Evolutionary conservation across 2,888 invertebrate species (phyloP).

Genomic region (Oasisia sp.): DNA sequence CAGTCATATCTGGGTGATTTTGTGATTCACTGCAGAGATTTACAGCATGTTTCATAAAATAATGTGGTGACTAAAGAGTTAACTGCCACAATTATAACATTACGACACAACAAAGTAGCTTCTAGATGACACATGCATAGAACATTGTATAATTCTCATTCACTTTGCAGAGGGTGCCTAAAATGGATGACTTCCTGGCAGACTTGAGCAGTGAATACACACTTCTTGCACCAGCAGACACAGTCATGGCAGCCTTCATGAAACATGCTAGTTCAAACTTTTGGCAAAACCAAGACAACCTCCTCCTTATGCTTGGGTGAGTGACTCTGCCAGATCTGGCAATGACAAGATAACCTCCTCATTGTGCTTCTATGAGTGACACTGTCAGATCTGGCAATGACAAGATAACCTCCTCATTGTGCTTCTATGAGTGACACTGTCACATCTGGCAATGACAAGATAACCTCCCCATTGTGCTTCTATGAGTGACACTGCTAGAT

Average conservation of each 20-base stretch:
- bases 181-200: conserved; percentile 40
- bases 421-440: no score
- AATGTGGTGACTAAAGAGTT: no score
- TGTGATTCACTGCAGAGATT: no score
- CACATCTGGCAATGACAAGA: background rate
- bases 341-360: background rate
- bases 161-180: background rate
- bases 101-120: no score
- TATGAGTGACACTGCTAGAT: background rate
- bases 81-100: no score
- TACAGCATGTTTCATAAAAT: no score
- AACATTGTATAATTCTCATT: background rate
- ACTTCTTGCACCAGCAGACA: conserved; percentile 49
- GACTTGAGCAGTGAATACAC: conserved; percentile 47
- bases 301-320: background rate
- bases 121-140: no score
- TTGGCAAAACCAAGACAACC: conserved; percentile 22
- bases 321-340: background rate
- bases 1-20: no score
- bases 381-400: background rate
- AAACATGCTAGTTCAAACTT: background rate
- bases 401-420: conserved; percentile 2
- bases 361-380: background rate
- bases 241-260: conserved; percentile 41
- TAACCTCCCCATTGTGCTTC: background rate